phyloP scores from a whole-genome alignment of 2,113 vertebrate species.

The Ciconia stormi region DNA sequence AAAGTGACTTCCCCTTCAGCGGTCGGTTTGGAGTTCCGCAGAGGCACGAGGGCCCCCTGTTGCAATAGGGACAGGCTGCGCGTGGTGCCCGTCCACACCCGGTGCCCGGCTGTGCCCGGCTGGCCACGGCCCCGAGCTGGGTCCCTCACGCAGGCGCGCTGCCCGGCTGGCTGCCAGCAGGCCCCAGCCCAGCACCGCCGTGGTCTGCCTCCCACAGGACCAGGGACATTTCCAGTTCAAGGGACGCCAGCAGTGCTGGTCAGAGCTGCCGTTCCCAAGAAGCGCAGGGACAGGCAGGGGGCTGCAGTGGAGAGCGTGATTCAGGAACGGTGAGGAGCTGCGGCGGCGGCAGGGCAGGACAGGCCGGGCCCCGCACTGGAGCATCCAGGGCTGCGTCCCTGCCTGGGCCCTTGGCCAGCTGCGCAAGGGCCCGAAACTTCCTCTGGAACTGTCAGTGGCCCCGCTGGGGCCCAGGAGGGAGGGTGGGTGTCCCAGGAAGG shows the following conservation, averaged over 20 bases:
- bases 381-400: background rate
- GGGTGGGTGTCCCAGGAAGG: background rate
- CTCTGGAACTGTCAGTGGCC: background rate
- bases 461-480: background rate
- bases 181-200: background rate
- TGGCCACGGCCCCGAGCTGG: background rate
- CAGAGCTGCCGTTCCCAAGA: background rate
- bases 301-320: rapidly evolving
- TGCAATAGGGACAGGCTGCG: rapidly evolving
- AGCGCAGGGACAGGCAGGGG: background rate
- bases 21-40: background rate
- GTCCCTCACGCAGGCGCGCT: too few species aligned
- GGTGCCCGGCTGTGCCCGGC: background rate
- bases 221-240: background rate
- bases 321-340: background rate
- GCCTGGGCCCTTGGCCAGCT: background rate
- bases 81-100: background rate
- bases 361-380: background rate
- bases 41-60: background rate
- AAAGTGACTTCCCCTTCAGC: background rate
- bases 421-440: background rate
- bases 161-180: background rate
- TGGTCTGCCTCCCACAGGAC: background rate
- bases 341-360: too few species aligned
- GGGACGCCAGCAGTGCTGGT: background rate